Percentiles rank a stretch among this genome's conserved stretches.
phyloP scores from a whole-genome alignment of 30 jellyfish, hydroid and myxozoan genomes.

The Turritopsis rubra region DNA sequence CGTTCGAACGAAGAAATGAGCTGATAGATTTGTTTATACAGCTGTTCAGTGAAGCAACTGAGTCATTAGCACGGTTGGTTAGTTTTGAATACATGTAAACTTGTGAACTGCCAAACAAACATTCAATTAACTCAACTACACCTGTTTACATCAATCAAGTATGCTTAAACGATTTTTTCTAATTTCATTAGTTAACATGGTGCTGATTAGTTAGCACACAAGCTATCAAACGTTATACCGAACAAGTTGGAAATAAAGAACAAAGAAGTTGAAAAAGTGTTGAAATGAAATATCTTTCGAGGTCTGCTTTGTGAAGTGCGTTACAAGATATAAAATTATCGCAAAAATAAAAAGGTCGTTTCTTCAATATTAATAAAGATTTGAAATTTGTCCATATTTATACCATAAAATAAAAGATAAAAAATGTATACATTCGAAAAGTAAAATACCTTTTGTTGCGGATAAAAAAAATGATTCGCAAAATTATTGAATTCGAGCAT shows the following conservation, averaged over 20 bases:
- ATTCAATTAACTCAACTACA: not conserved
- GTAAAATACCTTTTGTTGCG: too few species aligned
- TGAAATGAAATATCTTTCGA: not conserved
- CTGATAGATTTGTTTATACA: constrained; percentile 13
- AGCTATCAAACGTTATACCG: not conserved
- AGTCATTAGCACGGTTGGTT: constrained; percentile 27
- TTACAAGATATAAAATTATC: not conserved
- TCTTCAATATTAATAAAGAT: not conserved
- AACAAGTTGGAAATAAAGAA: too few species aligned
- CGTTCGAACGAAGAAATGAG: not conserved
- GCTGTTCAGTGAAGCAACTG: constrained; percentile 11
- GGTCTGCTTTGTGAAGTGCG: not conserved
- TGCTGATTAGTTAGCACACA: not conserved
- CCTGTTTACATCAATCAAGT: not conserved
- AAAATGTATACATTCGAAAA: too few species aligned
- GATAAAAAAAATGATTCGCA: too few species aligned
- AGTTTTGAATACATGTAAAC: constrained; percentile 15
- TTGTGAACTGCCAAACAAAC: not conserved
- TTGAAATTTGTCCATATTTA: not conserved
- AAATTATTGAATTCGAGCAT: too few species aligned
- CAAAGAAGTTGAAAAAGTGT: too few species aligned
- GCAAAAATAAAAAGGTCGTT: too few species aligned
- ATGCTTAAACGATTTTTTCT: not conserved
- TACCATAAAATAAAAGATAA: not conserved
- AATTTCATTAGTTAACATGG: not conserved